Base-by-base conservation (phyloP, 64 coral and sea anemone species). In the Acropora yongei region DNA sequence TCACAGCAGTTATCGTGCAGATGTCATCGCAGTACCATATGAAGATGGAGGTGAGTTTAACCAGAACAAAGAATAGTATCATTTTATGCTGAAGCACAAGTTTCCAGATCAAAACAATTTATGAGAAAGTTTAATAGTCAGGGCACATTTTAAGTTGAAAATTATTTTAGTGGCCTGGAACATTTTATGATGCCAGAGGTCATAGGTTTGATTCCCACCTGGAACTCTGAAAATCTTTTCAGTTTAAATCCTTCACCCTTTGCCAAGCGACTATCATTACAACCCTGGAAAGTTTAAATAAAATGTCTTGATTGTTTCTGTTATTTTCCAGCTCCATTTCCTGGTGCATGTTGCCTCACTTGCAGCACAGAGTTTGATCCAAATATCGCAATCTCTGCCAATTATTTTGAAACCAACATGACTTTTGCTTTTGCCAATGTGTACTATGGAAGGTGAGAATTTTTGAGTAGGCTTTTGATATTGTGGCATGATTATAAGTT, bases 361-460 rank as follows among this genome's bases (percentile, higher is more conserved):
- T 99, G 97, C 47, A 96, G 82, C 47, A 75, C 96, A 60, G 88
- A 96, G 74, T 79, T 96, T 50, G 97, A 99, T 92, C 94, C 97
- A 68, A 96, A 99, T 46, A 71, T 99, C 43, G 80, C 78, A 9
- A 51, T 93, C 1, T 82, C 82, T 8, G 91, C 84, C 57, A 68
- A 91, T 47, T 73, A 83, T 45, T 71, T 94, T 19, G 78, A 94
- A 68, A 99, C 91, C 57, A 96, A 92, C 43, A 18, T 99, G 30
- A 91, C 94, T 10, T 99, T 99, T 80, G 44, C 88, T 43, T 94
- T 91, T 74, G 97, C 97, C 7, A 99, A 99, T 88, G 91, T 99
- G 48, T 93, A 86, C 80, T 93, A 85, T 51, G 66, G 75, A 79
- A 94, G 95, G 95, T 96, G 53, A 55, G 77, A 30, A 30, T 30